These are phyloP conservation scores for Drosophila oshimai DNA, from an alignment of 1,140 invertebrate species.

Conservation along the genomic window DNA sequence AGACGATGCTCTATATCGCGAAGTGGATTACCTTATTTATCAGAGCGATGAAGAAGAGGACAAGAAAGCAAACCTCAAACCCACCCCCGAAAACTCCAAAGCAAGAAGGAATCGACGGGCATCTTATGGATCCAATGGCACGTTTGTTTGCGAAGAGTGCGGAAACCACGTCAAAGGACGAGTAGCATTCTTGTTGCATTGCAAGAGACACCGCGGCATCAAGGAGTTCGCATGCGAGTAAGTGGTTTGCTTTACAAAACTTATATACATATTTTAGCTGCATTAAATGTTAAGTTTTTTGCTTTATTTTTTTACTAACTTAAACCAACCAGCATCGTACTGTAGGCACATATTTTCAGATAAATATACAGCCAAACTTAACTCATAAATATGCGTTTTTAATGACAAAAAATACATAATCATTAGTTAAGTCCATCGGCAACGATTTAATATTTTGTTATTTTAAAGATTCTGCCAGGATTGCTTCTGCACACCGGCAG, in stretches of 20 bases:
- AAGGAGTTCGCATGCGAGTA: slow-evolving; percentile 50
- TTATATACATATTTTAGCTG: too few relatives aligned
- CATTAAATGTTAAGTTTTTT: too few relatives aligned
- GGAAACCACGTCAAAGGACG: slow-evolving; percentile 47
- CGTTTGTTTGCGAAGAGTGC: slow-evolving; percentile 58
- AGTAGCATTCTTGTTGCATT: slow-evolving; percentile 42
- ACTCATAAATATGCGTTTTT: too few relatives aligned
- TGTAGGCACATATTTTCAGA: too few relatives aligned
- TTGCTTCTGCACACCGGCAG: slow-evolving; percentile 57
- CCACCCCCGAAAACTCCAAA: background rate
- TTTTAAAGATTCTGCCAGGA: slow-evolving; percentile 55
- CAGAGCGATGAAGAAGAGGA: background rate
- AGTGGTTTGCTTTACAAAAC: too few relatives aligned
- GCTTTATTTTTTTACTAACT: too few relatives aligned
- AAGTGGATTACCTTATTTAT: background rate
- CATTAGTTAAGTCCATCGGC: too few relatives aligned
- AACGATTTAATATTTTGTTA: too few relatives aligned
- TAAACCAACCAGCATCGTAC: too few relatives aligned
- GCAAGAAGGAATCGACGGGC: background rate
- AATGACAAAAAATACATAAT: too few relatives aligned
- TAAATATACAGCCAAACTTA: too few relatives aligned
- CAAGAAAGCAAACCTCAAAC: background rate
- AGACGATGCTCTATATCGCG: background rate
- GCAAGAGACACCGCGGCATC: slow-evolving; percentile 52
- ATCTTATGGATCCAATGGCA: background rate